Base-by-base conservation (phyloP, 35 echinoderm and acorn worm species). In the Acanthaster planci region DNA sequence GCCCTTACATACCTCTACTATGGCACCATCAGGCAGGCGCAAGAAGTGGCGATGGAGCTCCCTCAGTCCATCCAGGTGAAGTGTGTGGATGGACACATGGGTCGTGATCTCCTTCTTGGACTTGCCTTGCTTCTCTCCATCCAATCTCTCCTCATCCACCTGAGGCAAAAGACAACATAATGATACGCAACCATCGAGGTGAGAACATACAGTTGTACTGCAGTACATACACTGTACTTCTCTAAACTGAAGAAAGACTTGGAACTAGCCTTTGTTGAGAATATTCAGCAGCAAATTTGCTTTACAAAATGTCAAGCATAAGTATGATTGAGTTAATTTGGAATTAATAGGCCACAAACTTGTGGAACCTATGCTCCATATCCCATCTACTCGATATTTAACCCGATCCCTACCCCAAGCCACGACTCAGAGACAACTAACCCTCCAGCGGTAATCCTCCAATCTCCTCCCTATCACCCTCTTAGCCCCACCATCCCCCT, bases 41-140 rank as follows among this genome's bases (percentile, higher is more conserved):
- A 98, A 52, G 82, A 98, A 98, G 67, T 98, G 95, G n/a, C 95
- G 67, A 44, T 87, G 77, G 4, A 98, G 79, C 81, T 98, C 95
- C 37, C 92, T 58, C 31, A 98, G 60, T 7, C 95, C 95, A 38
- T 98, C 95, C 60, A 98, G 77, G 54, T 98, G 95, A 16, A 98
- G 76, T 1, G 95, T 93, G 59, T 98, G 95, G 40, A 98, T 85
- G 1, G 95, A 98, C 22, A 98, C 83, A 47, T 98, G 95, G 22
- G 91, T 93, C 14, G 91, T 98, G n/a, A 98, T 80, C 85, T 98
- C 95, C 36, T 54, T 81, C 42, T 81, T 81, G 17, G 36, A 57
- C 22, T 90, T 56, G 72, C 82, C 60, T 27, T 72, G 39, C 31
- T 86, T 53, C 55, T 79, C 75, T 6, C 78, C 26, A 42, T 90